Percentiles rank a stretch among this genome's conserved stretches.
These are phyloP conservation scores for Mirza zaza DNA, from an alignment of 2,113 vertebrate genomes.

Conservation along the genomic window DNA sequence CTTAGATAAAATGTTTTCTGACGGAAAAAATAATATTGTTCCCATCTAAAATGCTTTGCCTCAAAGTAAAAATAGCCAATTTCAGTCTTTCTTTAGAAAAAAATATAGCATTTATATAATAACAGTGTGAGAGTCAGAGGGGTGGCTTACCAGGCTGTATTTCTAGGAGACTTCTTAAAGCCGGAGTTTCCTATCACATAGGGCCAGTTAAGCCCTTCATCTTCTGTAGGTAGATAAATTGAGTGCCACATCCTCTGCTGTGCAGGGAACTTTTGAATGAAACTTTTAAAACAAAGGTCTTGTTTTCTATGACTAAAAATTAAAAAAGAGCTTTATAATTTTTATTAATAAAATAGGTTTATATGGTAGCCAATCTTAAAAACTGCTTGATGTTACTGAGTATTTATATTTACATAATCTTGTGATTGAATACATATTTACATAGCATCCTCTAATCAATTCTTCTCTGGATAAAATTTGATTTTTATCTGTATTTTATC, in stretches of 20 bases:
- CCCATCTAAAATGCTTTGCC: conserved; percentile 60
- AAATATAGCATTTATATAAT: conserved; percentile 49
- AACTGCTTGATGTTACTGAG: background rate
- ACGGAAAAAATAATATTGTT: conserved; percentile 69
- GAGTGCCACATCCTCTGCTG: background rate
- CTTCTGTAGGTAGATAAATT: conserved; percentile 57
- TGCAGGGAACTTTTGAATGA: conserved; percentile 35
- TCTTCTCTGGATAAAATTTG: background rate
- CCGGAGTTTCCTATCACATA: conserved; percentile 24
- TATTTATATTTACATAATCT: background rate
- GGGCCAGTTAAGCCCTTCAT: conserved; percentile 6
- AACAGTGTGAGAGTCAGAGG: conserved; percentile 12
- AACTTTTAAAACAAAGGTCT: background rate
- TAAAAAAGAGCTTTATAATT: background rate
- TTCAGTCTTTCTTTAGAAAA: conserved; percentile 46
- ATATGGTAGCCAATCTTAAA: background rate
- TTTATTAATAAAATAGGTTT: background rate
- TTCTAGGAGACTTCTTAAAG: conserved; percentile 44
- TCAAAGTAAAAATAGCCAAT: conserved; percentile 55
- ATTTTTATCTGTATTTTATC: background rate
- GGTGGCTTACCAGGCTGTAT: conserved; percentile 32
- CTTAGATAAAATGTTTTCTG: conserved; percentile 77
- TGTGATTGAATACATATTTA: background rate
- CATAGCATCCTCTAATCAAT: background rate
- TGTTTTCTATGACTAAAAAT: conserved; percentile 31